Evolutionary conservation across 2,113 vertebrate genomes (phyloP), one percentile per base, ranked within the genome.

Genomic region (Tiliqua scincoides): DNA sequence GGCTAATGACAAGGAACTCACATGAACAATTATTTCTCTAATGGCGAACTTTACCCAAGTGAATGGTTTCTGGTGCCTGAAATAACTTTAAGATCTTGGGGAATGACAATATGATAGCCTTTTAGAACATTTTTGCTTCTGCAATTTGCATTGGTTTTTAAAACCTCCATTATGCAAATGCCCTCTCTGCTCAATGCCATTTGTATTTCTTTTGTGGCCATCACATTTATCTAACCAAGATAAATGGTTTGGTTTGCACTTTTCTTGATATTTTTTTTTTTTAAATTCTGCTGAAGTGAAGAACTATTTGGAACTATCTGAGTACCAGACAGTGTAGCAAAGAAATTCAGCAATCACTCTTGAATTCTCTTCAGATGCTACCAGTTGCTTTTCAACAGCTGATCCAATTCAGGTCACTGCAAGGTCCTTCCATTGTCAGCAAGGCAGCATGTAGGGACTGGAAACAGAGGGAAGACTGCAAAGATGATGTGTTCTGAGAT

Each of bases 311-410:
- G 85, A 87, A 78, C 17, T 78, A 37, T 61, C 3, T 0, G 67
- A 30, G 40, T 8, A 20, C 2, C 54, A 82, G 87, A 43, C 77
- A 3, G 0, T 40, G 78, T 71, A 71, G 14, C 4, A n/a, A 27
- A 57, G 37, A 7, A 40, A 10, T 43, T 74, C 65, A 81, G 85
- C 83, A 12, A 72, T n/a, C 11, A 40, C 87, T 83, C 77, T 76
- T 0, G 67, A 61, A 75, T 74, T 79, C 30, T n/a, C n/a, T 80
- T 0, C 35, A 59, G 3, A 91, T 88, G 21, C 74, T 88, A 48
- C 61, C 71, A 10, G n/a, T 76, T 85, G 35, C 90, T 93, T 93
- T 91, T 89, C 82, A 92, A 89, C 92, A 86, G 15, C 17, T 85
- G 2, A 80, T 71, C 72, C 79, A 30, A 10, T 74, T 91, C 52